Percentiles rank a stretch among this genome's conserved stretches.
Evolutionary conservation across 1,140 invertebrate genomes (phyloP).

Genomic region (Metopolophium dirhodum): DNA sequence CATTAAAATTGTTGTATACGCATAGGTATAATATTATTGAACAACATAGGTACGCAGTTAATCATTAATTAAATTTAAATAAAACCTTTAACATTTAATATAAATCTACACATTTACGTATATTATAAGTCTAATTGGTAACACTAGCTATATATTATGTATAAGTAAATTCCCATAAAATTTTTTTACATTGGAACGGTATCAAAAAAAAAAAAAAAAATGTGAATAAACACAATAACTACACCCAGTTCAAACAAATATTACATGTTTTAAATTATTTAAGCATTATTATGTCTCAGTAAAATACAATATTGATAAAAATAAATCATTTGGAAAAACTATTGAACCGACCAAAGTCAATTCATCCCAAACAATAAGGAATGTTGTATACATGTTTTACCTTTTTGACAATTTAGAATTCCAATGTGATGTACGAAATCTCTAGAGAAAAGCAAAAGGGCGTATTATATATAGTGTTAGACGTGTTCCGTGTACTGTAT

Average conservation of each 20-base stretch:
- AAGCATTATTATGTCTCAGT: background rate
- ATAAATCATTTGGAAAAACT: background rate
- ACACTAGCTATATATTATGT: background rate
- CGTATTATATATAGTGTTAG: background rate
- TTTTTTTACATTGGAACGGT: background rate
- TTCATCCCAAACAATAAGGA: background rate
- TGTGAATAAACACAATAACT: background rate
- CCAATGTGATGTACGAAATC: background rate
- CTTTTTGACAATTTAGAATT: background rate
- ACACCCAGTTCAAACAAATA: background rate
- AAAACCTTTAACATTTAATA: background rate
- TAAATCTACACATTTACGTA: background rate
- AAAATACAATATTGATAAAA: background rate
- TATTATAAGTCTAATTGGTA: background rate
- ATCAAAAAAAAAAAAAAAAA: too few relatives aligned
- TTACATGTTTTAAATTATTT: background rate
- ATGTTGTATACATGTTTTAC: background rate
- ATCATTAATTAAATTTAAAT: background rate
- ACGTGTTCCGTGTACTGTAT: conserved; percentile 28
- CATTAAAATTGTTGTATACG: too few relatives aligned
- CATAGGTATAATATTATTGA: too few relatives aligned
- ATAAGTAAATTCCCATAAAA: background rate
- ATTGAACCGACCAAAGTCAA: background rate
- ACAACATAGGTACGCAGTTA: too few relatives aligned
- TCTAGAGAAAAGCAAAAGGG: background rate